phyloP scores from a whole-genome alignment of 2,888 invertebrate species.

The Phyto melanocephala region DNA sequence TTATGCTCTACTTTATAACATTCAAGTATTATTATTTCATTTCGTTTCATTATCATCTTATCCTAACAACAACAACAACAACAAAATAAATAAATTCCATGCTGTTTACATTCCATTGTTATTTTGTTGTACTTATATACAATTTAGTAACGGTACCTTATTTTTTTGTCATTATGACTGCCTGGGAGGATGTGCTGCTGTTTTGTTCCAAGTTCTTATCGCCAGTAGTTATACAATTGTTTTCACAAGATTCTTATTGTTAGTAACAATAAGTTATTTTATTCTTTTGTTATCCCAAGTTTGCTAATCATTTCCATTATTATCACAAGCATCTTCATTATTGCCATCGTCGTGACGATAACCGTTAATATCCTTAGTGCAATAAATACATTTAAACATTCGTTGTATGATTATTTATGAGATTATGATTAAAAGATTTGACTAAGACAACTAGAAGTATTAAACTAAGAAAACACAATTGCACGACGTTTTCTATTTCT shows the following conservation, averaged over 20 bases:
- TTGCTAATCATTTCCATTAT: conserved; percentile 14
- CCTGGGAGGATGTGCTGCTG: not conserved
- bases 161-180: not conserved
- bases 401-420: conserved; percentile 34
- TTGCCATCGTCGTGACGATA: not conserved
- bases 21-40: not conserved
- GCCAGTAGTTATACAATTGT: not conserved
- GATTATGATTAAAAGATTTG: conserved; percentile 38
- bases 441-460: not conserved
- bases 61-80: not conserved
- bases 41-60: not conserved
- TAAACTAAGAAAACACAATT: not conserved
- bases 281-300: conserved; percentile 27
- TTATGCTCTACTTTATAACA: not conserved
- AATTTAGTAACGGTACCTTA: conserved; percentile 30
- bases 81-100: too few relatives aligned
- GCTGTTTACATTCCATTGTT: not conserved
- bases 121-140: conserved; percentile 8
- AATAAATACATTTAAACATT: not conserved
- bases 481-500: not conserved
- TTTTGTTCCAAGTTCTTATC: not conserved
- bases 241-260: conserved; percentile 21
- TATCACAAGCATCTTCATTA: not conserved
- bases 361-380: not conserved
- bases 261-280: conserved; percentile 31